Base-by-base conservation (phyloP, 2,888 invertebrate species). In the Drosophila maculinotata region DNA sequence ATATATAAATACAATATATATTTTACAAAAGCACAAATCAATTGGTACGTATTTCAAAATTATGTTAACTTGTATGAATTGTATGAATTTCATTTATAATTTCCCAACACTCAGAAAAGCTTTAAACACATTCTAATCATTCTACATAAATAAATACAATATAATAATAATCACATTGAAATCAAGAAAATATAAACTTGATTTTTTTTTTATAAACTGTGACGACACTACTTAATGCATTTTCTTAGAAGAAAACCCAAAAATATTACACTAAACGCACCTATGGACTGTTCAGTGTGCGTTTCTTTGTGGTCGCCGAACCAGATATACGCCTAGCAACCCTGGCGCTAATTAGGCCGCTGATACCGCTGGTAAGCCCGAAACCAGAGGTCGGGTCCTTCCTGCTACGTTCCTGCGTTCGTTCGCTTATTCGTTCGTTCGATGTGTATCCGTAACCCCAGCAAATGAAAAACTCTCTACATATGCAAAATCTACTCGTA, bases 31-130 rank as follows among this genome's bases (percentile, higher is more conserved):
- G 89, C 90, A 81, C 85, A 80, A 79, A 83, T 56, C 73, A 78
- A 89, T 90, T 89, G 89, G 89, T 89, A 89, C 68, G 89, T 89
- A 89, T 89, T 87, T 89, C 84, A 85, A 90, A 90, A 90, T 90
- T 90, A 70, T 53, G 69, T 74, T 48, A 70, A 69, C 53, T 75
- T n/a, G n/a, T n/a, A n/a, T n/a, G n/a, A n/a, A 60, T 69, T 72
- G 42, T 76, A 76, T 72, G 54, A 35, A 71, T 64, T 67, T 64
- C 38, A 54, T 17, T 74, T 87, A 54, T 84, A 12, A 74, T 86
- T 85, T 78, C 26, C 53, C 35, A 52, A 69, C 41, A 41, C 33
- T 52, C 20, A 48, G 17, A 54, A 52, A 76, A 53, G 26, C 58
- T 45, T 36, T 64, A 9, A 41, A 62, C 49, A 69, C 49, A 53